These are phyloP conservation scores for Oligia fasciuncula DNA, from an alignment of 2,888 invertebrate genomes.

Conservation along the genomic window DNA sequence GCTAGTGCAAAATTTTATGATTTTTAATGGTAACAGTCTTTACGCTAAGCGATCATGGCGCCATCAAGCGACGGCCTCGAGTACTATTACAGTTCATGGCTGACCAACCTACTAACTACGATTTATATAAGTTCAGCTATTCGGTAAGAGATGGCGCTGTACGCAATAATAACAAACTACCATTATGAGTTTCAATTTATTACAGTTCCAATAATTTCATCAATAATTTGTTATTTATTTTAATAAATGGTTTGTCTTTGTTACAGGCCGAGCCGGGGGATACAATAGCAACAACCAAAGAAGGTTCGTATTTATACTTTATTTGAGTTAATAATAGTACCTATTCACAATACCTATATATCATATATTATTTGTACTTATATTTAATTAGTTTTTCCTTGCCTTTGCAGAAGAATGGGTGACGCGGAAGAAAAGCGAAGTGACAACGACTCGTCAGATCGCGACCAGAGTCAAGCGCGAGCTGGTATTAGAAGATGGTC, in stretches of 20 bases:
- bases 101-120: conserved; percentile 71
- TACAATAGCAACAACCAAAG: conserved; percentile 96
- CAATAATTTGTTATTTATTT: background rate
- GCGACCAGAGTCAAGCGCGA: conserved; percentile 97
- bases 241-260: conserved; percentile 56
- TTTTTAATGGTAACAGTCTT: conserved; percentile 92
- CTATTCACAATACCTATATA: background rate
- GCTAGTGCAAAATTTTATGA: conserved; percentile 79
- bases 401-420: conserved; percentile 96
- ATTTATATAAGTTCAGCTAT: conserved; percentile 79
- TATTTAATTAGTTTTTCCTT: background rate
- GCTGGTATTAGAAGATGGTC: conserved; percentile 96
- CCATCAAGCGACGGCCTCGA: conserved; percentile 90
- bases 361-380: background rate
- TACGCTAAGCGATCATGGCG: conserved; percentile 90
- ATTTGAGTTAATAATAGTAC: no score
- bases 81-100: conserved; percentile 86
- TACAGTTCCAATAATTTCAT: background rate
- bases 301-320: conserved; percentile 89
- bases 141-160: conserved; percentile 88
- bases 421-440: conserved; percentile 96
- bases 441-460: conserved; percentile 97
- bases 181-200: background rate
- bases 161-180: background rate
- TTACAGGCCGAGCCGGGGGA: conserved; percentile 93